Evolutionary conservation across 2,888 invertebrate species (phyloP), one percentile per base, ranked within the genome.

Genomic region (Leistus spinibarbis): DNA sequence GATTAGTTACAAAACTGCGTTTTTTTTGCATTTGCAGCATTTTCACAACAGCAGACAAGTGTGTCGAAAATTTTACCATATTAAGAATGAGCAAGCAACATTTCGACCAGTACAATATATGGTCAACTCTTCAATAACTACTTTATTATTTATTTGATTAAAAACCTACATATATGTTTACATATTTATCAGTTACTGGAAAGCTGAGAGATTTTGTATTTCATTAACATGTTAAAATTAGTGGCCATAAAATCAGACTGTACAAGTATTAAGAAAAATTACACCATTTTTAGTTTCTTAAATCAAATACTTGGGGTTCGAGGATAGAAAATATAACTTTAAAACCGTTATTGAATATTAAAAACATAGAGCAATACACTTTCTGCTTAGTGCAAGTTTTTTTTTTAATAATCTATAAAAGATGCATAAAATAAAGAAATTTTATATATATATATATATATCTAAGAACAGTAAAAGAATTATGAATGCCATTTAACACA

Each of bases 11-110:
- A 65, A 56, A 65, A 57, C 57, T 65, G 54, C 72, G 57, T 72
- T 72, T 57, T 65, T 54, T 72, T 65, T 65, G 27, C 65, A 72
- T 64, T 73, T 20, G 60, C 20, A 60, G 60, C 20, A 60, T 19
- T 60, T 20, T 19, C 22, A 60, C 40, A 60, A 23, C 67, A 73
- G 73, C 73, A 73, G 73, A 73, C 73, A 60, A 19, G 19, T 20
- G 60, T 60, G 40, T 13, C 20, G 60, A 20, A 60, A 60, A 20
- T 60, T 20, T 67, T 73, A 73, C 53, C 54, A 56, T 72, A 72
- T 10, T 72, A 66, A n/a, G 54, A 66, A 72, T 72, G 72, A 72
- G 72, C 72, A 72, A 72, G 72, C 72, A 66, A 65, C 72, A 72
- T 73, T 10, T 73, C 65, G 66, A 67, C 67, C 60, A 72, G n/a